A percentile compares a stretch with the other conserved stretches of the same genome.
Evolutionary conservation across 2,113 vertebrate genomes (phyloP).

Genomic region (Myrmecophaga tridactyla): DNA sequence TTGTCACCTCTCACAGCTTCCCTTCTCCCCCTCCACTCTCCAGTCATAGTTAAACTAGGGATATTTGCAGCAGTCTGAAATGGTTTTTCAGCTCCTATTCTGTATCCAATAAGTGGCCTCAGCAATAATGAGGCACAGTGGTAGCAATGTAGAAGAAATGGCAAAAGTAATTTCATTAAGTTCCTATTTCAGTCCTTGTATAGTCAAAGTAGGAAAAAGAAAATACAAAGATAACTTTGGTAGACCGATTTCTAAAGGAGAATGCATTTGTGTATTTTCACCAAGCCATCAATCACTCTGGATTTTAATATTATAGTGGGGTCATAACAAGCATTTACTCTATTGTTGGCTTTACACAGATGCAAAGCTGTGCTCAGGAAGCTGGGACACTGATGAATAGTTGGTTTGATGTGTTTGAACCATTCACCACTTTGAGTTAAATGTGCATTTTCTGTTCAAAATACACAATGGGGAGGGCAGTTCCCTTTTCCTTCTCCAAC

Average conservation of each 20-base stretch:
- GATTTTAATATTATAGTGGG: conserved; percentile 60
- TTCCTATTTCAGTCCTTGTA: conserved; percentile 35
- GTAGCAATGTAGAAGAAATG: background rate
- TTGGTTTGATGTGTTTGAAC: conserved; percentile 69
- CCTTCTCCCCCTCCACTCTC: background rate
- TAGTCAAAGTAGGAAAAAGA: conserved; percentile 33
- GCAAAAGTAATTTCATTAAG: conserved; percentile 49
- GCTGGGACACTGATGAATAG: conserved; percentile 65
- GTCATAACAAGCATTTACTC: conserved; percentile 63
- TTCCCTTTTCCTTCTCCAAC: conserved; percentile 46
- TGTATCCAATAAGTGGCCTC: conserved; percentile 42
- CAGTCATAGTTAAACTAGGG: background rate
- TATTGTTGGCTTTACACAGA: conserved; percentile 68
- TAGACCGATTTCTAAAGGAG: conserved; percentile 39
- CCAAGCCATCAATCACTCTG: conserved; percentile 24
- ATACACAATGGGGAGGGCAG: conserved; percentile 62
- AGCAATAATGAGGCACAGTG: conserved; percentile 21
- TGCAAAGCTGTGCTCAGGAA: conserved; percentile 58
- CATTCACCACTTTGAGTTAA: conserved; percentile 76
- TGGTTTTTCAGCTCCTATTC: conserved; percentile 39
- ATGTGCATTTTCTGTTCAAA: conserved; percentile 75
- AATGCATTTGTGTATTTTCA: conserved; percentile 55
- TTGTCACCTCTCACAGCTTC: background rate
- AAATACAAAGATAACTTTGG: conserved; percentile 58
- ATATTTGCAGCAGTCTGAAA: conserved; percentile 30